Percentiles rank a stretch among this genome's conserved stretches.
These are phyloP conservation scores for Rhinolophus sinicus DNA, from an alignment of 2,113 vertebrate genomes.

Conservation along the genomic window DNA sequence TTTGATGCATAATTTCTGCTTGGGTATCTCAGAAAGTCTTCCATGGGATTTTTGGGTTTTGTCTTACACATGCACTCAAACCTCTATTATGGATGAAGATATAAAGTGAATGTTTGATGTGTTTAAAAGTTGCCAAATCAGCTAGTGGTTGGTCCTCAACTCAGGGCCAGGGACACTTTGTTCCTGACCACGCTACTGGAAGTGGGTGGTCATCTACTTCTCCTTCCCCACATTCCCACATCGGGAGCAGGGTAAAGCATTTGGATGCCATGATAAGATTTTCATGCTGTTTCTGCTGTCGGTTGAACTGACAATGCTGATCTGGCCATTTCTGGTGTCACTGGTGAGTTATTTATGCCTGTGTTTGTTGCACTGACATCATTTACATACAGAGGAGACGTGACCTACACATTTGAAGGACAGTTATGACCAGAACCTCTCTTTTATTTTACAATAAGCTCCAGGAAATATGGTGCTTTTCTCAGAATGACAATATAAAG, in stretches of 20 bases:
- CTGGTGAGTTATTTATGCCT: conserved; percentile 65
- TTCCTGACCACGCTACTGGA: rapidly evolving
- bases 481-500: conserved; percentile 79
- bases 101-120: background rate
- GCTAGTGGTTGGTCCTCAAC: background rate
- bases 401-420: conserved; percentile 64
- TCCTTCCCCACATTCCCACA: background rate
- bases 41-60: background rate
- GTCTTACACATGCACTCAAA: background rate
- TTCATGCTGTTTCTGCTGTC: conserved; percentile 45
- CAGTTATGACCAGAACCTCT: conserved; percentile 67
- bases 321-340: conserved; percentile 26
- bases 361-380: conserved; percentile 60
- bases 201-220: background rate
- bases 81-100: background rate
- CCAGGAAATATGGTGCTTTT: conserved; percentile 76
- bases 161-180: too few species aligned
- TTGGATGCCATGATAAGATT: background rate
- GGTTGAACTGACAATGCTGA: background rate
- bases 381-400: conserved; percentile 59
- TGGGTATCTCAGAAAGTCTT: background rate
- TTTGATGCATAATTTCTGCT: background rate
- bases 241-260: background rate
- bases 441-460: conserved; percentile 72
- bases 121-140: background rate